phyloP scores from a whole-genome alignment of 2,888 invertebrate species.

The Apodemia hepburni region DNA sequence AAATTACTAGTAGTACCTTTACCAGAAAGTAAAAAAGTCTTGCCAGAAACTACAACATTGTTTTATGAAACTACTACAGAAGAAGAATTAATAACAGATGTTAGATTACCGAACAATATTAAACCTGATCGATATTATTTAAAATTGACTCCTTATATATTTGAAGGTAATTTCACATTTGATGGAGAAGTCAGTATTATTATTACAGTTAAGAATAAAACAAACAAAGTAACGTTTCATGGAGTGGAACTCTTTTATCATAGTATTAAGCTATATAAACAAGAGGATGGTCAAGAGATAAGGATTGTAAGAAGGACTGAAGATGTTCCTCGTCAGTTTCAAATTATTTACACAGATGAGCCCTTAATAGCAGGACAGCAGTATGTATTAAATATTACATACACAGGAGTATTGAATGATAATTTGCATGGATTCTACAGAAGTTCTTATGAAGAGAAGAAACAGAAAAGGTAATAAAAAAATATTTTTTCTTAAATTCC shows the following conservation, averaged over 20 bases:
- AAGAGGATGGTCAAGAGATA: conserved; percentile 49
- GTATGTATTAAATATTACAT: conserved; percentile 85
- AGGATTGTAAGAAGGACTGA: conserved; percentile 64
- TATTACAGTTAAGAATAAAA: conserved; percentile 81
- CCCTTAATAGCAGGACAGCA: conserved; percentile 78
- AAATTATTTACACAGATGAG: conserved; percentile 82
- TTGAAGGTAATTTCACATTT: conserved; percentile 89
- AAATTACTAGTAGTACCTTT: conserved; percentile 64
- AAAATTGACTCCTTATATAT: conserved; percentile 85
- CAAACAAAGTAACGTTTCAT: conserved; percentile 87
- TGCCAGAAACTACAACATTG: conserved; percentile 52
- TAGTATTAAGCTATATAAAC: conserved; percentile 74
- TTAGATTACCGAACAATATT: conserved; percentile 85
- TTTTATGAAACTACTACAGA: conserved; percentile 35
- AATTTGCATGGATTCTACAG: conserved; percentile 90
- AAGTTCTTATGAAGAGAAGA: conserved; percentile 86
- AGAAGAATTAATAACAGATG: conserved; percentile 60
- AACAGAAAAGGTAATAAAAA: conserved; percentile 82
- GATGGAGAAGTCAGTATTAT: conserved; percentile 84
- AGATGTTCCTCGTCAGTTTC: conserved; percentile 84
- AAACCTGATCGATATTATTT: conserved; percentile 85
- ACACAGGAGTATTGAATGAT: conserved; percentile 86
- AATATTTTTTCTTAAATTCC: too few relatives aligned
- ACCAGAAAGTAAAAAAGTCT: conserved; percentile 50
- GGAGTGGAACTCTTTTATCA: conserved; percentile 84